These are phyloP conservation scores for Ardeotis arabs DNA, from an alignment of 2,113 vertebrate genomes.

Conservation along the genomic window DNA sequence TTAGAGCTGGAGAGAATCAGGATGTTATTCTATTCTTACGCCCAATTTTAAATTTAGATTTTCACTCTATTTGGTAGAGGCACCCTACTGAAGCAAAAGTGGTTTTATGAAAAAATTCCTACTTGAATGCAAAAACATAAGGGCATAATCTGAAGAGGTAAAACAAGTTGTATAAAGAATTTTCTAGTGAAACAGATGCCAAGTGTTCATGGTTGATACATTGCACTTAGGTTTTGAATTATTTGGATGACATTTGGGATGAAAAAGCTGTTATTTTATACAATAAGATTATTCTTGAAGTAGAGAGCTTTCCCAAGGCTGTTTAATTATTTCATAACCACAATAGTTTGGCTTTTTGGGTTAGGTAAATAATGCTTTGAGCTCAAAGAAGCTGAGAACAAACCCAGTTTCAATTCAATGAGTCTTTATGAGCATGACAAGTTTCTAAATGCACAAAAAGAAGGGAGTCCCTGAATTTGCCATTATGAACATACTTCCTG, in stretches of 20 bases:
- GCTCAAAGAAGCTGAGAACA: neutral
- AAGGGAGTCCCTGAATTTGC: neutral
- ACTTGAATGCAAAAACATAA: neutral
- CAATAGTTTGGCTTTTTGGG: neutral
- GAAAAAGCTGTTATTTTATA: neutral
- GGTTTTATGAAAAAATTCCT: neutral
- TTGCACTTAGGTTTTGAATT: neutral
- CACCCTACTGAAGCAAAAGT: neutral
- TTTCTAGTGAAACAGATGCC: neutral
- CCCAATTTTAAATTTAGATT: neutral
- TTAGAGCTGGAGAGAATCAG: neutral
- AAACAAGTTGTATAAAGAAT: neutral
- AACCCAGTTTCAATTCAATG: neutral
- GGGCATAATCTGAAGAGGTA: neutral
- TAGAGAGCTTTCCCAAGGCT: neutral
- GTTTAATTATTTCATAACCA: conserved; percentile 35
- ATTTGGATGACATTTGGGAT: neutral
- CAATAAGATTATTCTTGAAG: neutral
- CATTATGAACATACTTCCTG: neutral
- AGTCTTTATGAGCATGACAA: neutral
- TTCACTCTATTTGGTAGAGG: neutral
- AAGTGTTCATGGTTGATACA: neutral
- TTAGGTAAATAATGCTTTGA: neutral
- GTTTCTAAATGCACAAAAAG: neutral
- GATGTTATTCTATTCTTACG: neutral